These are phyloP conservation scores for Drosophila virilis DNA, from an alignment of 1,140 invertebrate species.

Conservation along the genomic window DNA sequence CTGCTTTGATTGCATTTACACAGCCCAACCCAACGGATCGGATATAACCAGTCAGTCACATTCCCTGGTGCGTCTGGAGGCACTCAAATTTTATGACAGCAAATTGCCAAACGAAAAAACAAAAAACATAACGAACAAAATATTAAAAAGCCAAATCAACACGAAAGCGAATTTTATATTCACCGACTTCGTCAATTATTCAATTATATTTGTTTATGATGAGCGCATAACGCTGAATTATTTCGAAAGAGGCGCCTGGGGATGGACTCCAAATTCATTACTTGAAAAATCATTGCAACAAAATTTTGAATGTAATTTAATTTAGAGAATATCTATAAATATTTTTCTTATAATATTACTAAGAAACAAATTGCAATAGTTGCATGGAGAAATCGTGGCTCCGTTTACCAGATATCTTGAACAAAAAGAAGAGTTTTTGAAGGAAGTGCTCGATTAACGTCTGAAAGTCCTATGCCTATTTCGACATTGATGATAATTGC, in stretches of 20 bases:
- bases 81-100: conserved; percentile 67
- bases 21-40: neutral
- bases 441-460: too few relatives aligned
- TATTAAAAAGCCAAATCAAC: conserved; percentile 70
- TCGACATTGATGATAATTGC: too few relatives aligned
- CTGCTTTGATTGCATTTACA: conserved; percentile 75
- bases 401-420: too few relatives aligned
- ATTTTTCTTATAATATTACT: neutral
- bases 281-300: neutral
- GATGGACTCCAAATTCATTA: neutral
- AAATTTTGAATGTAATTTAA: neutral
- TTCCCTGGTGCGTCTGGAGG: conserved; percentile 22
- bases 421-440: too few relatives aligned
- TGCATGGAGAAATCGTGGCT: too few relatives aligned
- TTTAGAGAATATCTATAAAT: neutral
- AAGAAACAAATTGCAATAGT: too few relatives aligned
- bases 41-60: neutral
- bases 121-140: conserved; percentile 9
- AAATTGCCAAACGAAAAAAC: conserved; percentile 40
- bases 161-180: conserved; percentile 37
- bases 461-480: too few relatives aligned
- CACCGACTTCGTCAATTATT: conserved; percentile 60
- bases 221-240: conserved; percentile 36
- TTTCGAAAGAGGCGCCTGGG: neutral
- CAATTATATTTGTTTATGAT: conserved; percentile 64